Base-by-base conservation (phyloP, 2,797 vertebrate species). In the Alcedo quadribrachys region DNA sequence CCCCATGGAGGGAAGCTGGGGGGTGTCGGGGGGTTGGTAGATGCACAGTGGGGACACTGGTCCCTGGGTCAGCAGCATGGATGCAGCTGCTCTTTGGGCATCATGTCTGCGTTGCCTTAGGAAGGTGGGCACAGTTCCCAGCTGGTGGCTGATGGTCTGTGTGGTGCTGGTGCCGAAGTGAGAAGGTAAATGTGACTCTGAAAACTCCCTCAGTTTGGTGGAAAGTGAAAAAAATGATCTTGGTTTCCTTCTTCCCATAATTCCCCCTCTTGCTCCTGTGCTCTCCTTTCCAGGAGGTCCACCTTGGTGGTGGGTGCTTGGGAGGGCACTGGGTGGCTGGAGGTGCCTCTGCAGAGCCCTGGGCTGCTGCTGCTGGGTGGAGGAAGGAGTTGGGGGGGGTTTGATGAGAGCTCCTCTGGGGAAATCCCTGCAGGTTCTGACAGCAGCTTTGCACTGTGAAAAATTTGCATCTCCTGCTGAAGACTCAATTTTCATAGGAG, bases 401-500 rank as follows among this genome's bases (percentile, higher is more conserved):
- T 15, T 0, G 27, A n/a, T 21, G 88, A 55, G 61, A 82, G 24
- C 81, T 81, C 74, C 66, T 77, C 73, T 2, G 2, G 79, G 86
- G 81, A 90, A 87, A 85, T 68, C 92, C 86, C 66, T 19, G 68
- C 66, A 32, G 55, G 24, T 53, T 12, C 73, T 93, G 89, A 86
- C 77, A 80, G 92, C 83, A 79, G 85, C 84, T 92, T 77, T 90
- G 68, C 69, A 43, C 82, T 75, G 65, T 63, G 82, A 87, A 74
- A 85, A 94, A 90, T 53, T 62, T 53, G 50, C 81, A 80, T 60
- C 88, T 88, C 89, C 85, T 68, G 81, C 87, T 28, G 76, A 89
- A 90, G 89, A 86, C 81, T 94, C 94, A 62, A 28, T 94, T 94
- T 95, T 70, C 73, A 6, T 32, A 94, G 83, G 75, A 91, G 92